Percentiles rank a stretch among this genome's conserved stretches.
phyloP scores from a whole-genome alignment of 2,888 invertebrate species.

The Pseudolycoriella hygida region DNA sequence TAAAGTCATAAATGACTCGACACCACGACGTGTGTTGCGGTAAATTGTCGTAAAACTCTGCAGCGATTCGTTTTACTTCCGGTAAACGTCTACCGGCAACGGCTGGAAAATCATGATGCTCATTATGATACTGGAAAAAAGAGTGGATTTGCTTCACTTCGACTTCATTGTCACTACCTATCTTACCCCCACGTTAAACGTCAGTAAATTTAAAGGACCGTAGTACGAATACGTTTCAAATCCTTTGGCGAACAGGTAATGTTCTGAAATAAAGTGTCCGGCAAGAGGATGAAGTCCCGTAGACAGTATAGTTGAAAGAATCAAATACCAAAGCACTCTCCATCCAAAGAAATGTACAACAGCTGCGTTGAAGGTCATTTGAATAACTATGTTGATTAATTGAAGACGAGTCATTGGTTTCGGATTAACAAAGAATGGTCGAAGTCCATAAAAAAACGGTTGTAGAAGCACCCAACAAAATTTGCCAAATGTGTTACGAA shows the following conservation, averaged over 20 bases:
- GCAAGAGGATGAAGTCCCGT: conserved; percentile 97
- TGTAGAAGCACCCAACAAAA: conserved; percentile 83
- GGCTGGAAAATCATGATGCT: conserved; percentile 98
- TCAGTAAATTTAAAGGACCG: conserved; percentile 87
- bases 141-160: too few species aligned
- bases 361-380: conserved; percentile 65
- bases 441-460: conserved; percentile 79
- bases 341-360: conserved; percentile 65
- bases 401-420: conserved; percentile 69
- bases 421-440: conserved; percentile 82
- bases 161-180: conserved; percentile 34
- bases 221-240: conserved; percentile 98
- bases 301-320: conserved; percentile 72
- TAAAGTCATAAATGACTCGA: conserved; percentile 82
- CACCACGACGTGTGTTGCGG: conserved; percentile 92
- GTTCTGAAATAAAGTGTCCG: conserved; percentile 97
- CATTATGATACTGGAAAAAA: conserved; percentile 52
- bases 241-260: conserved; percentile 95
- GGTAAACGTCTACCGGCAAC: conserved; percentile 88
- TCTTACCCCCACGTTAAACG: conserved; percentile 96
- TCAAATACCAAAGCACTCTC: conserved; percentile 66
- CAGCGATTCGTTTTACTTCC: conserved; percentile 81
- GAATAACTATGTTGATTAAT: conserved; percentile 64
- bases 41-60: conserved; percentile 86
- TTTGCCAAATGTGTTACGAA: conserved; percentile 82